Conservation (phyloP, 37 sponge, comb jelly and placozoan genomes). For the Oopsacas minuta region DNA sequence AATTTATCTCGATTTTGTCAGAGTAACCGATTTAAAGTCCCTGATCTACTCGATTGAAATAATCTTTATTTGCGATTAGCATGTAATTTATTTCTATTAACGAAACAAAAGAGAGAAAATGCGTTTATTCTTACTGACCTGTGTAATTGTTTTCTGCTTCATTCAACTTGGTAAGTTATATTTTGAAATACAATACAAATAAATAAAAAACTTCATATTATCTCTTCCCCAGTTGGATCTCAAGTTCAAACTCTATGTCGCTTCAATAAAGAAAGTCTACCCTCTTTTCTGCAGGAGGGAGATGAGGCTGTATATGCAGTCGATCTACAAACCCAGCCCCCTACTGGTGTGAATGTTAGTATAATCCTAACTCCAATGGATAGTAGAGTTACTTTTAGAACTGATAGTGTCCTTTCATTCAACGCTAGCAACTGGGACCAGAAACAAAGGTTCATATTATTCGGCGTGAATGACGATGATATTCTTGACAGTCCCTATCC, state of each 20-base stretch:
- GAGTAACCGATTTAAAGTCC: no score
- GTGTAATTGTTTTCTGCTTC: neutral
- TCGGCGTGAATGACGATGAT: constrained; percentile 63
- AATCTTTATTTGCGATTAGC: neutral
- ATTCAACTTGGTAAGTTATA: neutral
- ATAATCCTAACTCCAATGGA: constrained; percentile 10
- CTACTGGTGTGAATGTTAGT: neutral
- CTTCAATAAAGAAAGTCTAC: constrained; percentile 31
- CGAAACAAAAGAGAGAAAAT: neutral
- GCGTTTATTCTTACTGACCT: neutral
- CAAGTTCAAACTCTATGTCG: constrained; percentile 10
- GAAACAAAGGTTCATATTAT: constrained; percentile 29
- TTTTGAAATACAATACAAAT: neutral
- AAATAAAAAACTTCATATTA: neutral
- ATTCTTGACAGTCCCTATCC: constrained; percentile 54
- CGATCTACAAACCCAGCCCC: constrained; percentile 36
- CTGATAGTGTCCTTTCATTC: constrained; percentile 28
- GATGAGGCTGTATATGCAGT: constrained; percentile 26
- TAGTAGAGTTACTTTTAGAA: neutral
- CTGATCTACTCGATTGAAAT: no score
- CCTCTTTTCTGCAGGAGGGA: constrained; percentile 37
- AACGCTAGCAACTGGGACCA: constrained; percentile 51
- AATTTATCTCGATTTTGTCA: no score
- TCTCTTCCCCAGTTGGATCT: neutral
- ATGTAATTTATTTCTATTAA: neutral